These are phyloP conservation scores for Macroteleia sp. DNA, from an alignment of 2,888 invertebrate species.

Conservation along the genomic window DNA sequence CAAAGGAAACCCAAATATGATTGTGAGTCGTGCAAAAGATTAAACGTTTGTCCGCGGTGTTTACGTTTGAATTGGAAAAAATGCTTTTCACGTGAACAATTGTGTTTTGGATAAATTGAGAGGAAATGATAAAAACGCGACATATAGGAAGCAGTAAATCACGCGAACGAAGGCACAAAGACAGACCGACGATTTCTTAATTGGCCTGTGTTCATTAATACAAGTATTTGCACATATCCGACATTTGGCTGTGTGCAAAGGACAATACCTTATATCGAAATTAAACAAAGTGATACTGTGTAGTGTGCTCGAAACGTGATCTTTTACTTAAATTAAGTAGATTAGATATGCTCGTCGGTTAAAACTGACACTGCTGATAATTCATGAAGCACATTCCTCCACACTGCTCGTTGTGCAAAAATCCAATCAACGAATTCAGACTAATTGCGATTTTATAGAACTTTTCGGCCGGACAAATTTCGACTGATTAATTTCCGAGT, in stretches of 20 bases:
- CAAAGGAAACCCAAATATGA: background rate
- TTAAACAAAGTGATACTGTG: conserved; percentile 40
- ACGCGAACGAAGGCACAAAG: conserved; percentile 72
- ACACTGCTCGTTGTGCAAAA: conserved; percentile 29
- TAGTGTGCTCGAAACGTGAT: conserved; percentile 11
- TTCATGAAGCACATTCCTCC: conserved; percentile 44
- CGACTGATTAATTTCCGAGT: conserved; percentile 35
- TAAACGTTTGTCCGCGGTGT: background rate
- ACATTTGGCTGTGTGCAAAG: conserved; percentile 48
- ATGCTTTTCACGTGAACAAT: no score
- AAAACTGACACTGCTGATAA: conserved; percentile 18
- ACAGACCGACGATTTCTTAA: conserved; percentile 68
- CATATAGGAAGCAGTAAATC: conserved; percentile 74
- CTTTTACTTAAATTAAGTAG: conserved; percentile 53
- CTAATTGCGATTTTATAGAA: conserved; percentile 56
- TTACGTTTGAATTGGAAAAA: background rate
- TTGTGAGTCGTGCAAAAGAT: background rate
- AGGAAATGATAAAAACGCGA: no score
- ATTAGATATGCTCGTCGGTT: conserved; percentile 53
- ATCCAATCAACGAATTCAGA: conserved; percentile 53
- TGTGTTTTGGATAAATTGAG: conserved; percentile 24
- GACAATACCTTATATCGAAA: conserved; percentile 61
- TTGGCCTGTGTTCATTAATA: conserved; percentile 74
- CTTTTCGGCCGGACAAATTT: conserved; percentile 36
- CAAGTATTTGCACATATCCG: conserved; percentile 64